Conservation (phyloP, 1,140 invertebrate genomes). For the Philotrypesis tridentata region DNA sequence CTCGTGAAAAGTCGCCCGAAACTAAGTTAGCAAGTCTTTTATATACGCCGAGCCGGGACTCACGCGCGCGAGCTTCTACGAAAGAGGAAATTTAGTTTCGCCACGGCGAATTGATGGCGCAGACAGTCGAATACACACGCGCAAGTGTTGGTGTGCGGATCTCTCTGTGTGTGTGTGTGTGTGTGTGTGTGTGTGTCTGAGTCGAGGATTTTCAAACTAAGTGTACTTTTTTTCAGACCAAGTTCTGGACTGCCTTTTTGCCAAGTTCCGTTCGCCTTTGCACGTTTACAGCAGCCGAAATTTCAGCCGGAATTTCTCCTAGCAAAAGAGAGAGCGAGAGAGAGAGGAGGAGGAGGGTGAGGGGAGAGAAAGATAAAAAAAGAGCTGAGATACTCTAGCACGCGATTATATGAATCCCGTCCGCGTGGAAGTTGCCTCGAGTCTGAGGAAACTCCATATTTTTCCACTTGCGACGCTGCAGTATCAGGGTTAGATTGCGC, state of each 20-base stretch:
- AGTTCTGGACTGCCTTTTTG: too few relatives aligned
- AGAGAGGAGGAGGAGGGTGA: too few relatives aligned
- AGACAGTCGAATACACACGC: background rate
- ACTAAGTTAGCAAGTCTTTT: conserved; percentile 10
- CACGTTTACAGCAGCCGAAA: too few relatives aligned
- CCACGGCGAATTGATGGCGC: background rate
- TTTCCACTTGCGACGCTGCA: background rate
- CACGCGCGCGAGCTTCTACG: background rate
- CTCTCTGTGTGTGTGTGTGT: too few relatives aligned
- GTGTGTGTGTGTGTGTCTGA: too few relatives aligned
- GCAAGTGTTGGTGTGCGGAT: background rate
- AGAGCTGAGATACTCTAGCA: too few relatives aligned
- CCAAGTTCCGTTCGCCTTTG: too few relatives aligned
- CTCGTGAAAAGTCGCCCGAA: background rate
- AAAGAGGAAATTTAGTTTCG: conserved; percentile 9
- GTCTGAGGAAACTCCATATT: background rate
- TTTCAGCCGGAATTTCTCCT: too few relatives aligned
- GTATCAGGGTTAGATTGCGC: background rate
- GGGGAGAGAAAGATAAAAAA: too few relatives aligned
- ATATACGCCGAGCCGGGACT: background rate
- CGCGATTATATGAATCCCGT: too few relatives aligned
- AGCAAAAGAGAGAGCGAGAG: too few relatives aligned
- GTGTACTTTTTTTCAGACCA: background rate
- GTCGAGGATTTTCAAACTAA: background rate
- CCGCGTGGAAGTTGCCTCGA: background rate